phyloP scores from a whole-genome alignment of 2,888 invertebrate species.

The Elysia crispata region DNA sequence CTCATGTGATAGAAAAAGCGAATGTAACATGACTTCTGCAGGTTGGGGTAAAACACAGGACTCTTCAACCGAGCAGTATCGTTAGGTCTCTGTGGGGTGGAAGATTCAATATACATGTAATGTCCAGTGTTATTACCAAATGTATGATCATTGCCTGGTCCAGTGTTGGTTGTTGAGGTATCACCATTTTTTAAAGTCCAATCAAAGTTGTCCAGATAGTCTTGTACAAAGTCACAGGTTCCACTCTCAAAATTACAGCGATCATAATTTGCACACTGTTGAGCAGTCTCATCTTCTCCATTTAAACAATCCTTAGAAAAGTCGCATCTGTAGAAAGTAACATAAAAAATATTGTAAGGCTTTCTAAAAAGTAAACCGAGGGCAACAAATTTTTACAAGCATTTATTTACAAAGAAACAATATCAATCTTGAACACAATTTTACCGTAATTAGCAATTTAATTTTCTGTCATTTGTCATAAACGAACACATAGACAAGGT shows the following conservation, averaged over 20 bases:
- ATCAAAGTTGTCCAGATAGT: constrained; percentile 68
- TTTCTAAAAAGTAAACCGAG: no score
- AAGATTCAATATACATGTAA: constrained; percentile 71
- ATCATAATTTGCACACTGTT: constrained; percentile 59
- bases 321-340: constrained; percentile 60
- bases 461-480: no score
- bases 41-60: constrained; percentile 59
- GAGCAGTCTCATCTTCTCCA: constrained; percentile 65
- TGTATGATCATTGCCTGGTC: constrained; percentile 70
- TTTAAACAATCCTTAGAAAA: constrained; percentile 73
- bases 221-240: constrained; percentile 70
- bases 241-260: constrained; percentile 72
- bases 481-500: no score
- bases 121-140: constrained; percentile 67
- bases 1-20: constrained; percentile 73
- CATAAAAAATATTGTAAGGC: no score
- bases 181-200: constrained; percentile 66
- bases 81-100: constrained; percentile 57
- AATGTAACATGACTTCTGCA: constrained; percentile 60
- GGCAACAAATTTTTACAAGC: no score
- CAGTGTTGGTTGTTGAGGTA: constrained; percentile 66
- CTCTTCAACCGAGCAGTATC: constrained; percentile 67
- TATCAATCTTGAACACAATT: no score
- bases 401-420: no score
- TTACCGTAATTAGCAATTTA: no score